phyloP scores from a whole-genome alignment of 1,140 invertebrate species.

The Battus philenor region DNA sequence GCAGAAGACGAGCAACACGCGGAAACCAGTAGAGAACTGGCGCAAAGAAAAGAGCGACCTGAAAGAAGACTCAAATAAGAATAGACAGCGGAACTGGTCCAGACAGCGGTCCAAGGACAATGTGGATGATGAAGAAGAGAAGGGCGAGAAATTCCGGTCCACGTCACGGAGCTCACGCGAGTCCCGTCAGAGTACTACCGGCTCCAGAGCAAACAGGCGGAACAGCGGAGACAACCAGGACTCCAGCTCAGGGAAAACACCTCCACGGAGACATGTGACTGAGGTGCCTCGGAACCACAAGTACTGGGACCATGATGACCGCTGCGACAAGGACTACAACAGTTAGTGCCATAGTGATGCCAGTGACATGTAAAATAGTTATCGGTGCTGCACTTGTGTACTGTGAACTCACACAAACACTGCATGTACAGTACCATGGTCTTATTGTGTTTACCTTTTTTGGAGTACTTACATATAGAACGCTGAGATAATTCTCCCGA shows the following conservation, averaged over 20 bases:
- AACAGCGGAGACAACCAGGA: slow-evolving; percentile 39
- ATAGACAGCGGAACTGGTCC: slow-evolving; percentile 44
- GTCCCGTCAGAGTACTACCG: slow-evolving; percentile 22
- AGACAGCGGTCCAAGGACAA: slow-evolving; percentile 49
- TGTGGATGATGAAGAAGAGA: slow-evolving; percentile 44
- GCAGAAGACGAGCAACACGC: slow-evolving; percentile 35
- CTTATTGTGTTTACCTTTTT: too few relatives aligned
- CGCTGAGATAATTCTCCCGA: too few relatives aligned
- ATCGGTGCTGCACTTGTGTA: slow-evolving; percentile 2
- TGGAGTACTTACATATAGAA: too few relatives aligned
- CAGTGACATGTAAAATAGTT: background rate
- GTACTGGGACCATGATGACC: slow-evolving; percentile 73
- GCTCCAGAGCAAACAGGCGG: slow-evolving; percentile 30
- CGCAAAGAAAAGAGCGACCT: slow-evolving; percentile 45
- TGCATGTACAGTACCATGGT: too few relatives aligned
- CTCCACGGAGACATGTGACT: slow-evolving; percentile 59
- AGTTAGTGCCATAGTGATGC: slow-evolving; percentile 49
- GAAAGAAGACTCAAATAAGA: slow-evolving; percentile 51
- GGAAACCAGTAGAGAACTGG: slow-evolving; percentile 54
- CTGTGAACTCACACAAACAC: background rate
- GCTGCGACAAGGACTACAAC: slow-evolving; percentile 71
- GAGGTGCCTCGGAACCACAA: slow-evolving; percentile 66
- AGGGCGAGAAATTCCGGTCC: slow-evolving; percentile 31
- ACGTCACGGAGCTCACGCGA: slow-evolving; percentile 34
- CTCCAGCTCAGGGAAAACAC: slow-evolving; percentile 23